Evolutionary conservation across 2,888 invertebrate genomes (phyloP).

Genomic region (Meloe dianella): DNA sequence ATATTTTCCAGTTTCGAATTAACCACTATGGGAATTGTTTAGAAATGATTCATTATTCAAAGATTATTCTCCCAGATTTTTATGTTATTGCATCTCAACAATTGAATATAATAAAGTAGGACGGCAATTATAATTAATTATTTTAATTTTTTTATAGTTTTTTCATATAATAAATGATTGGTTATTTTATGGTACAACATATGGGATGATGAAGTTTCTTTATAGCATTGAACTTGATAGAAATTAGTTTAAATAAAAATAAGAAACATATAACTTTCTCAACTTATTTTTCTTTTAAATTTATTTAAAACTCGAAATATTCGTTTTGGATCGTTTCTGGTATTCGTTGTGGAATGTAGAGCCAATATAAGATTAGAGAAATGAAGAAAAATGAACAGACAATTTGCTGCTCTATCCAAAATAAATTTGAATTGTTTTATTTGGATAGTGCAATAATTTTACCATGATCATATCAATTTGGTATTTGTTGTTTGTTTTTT

Average conservation of each 20-base stretch:
- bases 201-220: not conserved
- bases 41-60: not conserved
- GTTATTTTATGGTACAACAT: not conserved
- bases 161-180: not conserved
- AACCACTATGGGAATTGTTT: not conserved
- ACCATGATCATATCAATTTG: constrained; percentile 10
- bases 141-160: not conserved
- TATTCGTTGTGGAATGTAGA: not conserved
- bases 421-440: too few species aligned
- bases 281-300: not conserved
- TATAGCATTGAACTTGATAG: constrained; percentile 3
- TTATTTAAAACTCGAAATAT: not conserved
- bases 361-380: too few species aligned
- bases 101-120: constrained; percentile 1
- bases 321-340: too few species aligned
- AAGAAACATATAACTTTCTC: not conserved
- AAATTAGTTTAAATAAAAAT: not conserved
- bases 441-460: not conserved
- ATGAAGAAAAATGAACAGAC: too few species aligned
- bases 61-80: constrained; percentile 8
- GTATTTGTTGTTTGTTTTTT: constrained; percentile 20
- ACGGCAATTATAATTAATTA: not conserved
- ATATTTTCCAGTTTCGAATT: not conserved
- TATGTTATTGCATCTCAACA: not conserved
- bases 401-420: too few species aligned